Base-by-base conservation (phyloP, 2,113 vertebrate genomes). In the Aldabrachelys gigantea region DNA sequence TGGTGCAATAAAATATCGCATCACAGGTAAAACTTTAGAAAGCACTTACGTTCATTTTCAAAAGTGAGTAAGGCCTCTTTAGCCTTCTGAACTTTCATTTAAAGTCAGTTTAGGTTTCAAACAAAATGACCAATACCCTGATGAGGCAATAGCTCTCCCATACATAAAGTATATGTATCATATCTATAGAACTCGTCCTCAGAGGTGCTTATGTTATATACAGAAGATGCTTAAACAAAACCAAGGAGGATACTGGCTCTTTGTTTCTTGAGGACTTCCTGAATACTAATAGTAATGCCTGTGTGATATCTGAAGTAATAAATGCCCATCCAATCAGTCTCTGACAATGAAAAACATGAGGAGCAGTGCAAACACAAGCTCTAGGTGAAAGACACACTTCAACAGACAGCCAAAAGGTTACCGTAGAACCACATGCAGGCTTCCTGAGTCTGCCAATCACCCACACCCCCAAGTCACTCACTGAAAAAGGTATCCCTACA, bases 111-210 rank as follows among this genome's bases (percentile, higher is more conserved):
- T 35, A 90, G 90, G 69, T 89, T 85, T 80, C 27, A 91, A 96
- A 59, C 59, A 92, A 94, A 97, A 93, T 52, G 49, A 72, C 84
- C 91, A 95, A 95, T 91, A 91, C 13, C 41, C 35, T 38, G 62
- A 92, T 90, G 83, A 5, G 78, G 25, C 21, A 90, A 91, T 87
- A 84, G 38, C 8, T 56, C 89, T 90, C 89, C 80, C 56, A 44
- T 82, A 76, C 25, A 3, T 85, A 82, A 94, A 95, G 92, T 96
- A 11, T 88, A 94, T 56, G 17, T 17, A 88, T 91, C 84, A 89
- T 53, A 92, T 65, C 62, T 69, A 35, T 69, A 69, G 62, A 87
- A 17, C 25, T 85, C 75, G 89, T 91, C 80, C 89, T 49, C 72
- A 84, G 16, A 38, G 84, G 85, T 89, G 92, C 12, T 52, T 76